These are phyloP conservation scores for Luscinia megarhynchos DNA, from an alignment of 2,797 vertebrate genomes.

Conservation along the genomic window DNA sequence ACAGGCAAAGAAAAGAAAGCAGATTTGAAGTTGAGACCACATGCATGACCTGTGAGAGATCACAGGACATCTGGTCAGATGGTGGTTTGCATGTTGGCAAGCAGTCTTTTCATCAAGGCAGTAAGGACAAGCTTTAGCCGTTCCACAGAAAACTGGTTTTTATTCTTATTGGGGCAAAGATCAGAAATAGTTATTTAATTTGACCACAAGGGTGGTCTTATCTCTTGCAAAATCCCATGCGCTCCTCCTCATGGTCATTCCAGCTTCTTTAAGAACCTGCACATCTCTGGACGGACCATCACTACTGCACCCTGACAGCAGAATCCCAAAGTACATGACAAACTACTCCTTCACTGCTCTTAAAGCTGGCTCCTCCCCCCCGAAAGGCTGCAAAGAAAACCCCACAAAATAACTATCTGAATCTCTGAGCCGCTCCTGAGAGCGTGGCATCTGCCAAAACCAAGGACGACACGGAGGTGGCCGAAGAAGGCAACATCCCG, in stretches of 20 bases:
- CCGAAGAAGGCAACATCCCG: fast-evolving
- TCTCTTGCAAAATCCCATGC: background rate
- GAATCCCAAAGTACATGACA: background rate
- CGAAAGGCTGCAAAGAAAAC: background rate
- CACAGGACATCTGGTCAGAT: background rate
- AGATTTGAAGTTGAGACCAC: background rate
- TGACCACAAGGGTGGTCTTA: background rate
- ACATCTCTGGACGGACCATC: background rate
- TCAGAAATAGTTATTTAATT: background rate
- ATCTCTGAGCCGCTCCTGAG: background rate
- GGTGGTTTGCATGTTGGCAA: background rate
- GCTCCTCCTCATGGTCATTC: background rate
- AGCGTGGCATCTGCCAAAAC: background rate
- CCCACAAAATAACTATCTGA: background rate
- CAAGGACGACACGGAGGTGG: fast-evolving
- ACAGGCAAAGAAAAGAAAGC: background rate
- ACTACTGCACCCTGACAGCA: background rate
- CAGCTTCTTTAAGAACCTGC: background rate
- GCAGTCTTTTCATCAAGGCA: background rate
- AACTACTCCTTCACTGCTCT: background rate
- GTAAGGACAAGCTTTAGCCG: background rate
- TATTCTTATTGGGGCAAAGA: background rate
- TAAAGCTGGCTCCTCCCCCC: background rate
- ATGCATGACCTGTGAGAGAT: background rate
- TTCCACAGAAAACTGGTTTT: background rate